These are phyloP conservation scores for Seira musarum DNA, from an alignment of 2,888 invertebrate genomes.

Conservation along the genomic window DNA sequence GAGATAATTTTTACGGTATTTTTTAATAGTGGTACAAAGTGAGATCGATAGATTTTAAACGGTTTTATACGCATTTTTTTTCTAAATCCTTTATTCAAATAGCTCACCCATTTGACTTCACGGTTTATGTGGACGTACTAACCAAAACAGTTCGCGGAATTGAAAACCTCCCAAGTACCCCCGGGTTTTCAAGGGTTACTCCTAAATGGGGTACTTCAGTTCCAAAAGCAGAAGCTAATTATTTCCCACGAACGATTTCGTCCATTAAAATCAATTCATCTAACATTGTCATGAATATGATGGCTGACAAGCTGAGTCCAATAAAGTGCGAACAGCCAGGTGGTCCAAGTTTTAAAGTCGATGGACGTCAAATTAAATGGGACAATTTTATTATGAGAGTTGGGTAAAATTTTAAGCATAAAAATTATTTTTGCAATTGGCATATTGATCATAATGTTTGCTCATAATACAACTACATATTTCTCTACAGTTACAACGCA, in stretches of 20 bases:
- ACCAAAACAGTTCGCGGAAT: constrained; percentile 8
- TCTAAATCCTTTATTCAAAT: not conserved
- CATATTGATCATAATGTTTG: not conserved
- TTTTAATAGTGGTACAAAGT: too few species aligned
- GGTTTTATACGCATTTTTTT: not conserved
- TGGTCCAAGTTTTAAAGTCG: constrained; percentile 41
- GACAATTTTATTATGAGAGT: constrained; percentile 51
- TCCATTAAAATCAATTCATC: not conserved
- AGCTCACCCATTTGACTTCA: constrained; percentile 39
- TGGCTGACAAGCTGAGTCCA: not conserved
- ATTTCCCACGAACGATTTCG: not conserved
- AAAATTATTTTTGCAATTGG: not conserved
- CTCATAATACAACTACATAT: too few species aligned
- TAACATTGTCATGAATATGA: constrained; percentile 23
- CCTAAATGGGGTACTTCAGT: not conserved
- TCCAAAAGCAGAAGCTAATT: not conserved
- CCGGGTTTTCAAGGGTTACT: not conserved
- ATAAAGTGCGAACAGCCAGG: constrained; percentile 25
- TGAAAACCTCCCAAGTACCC: constrained; percentile 15
- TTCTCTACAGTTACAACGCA: constrained; percentile 27
- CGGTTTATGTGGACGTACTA: constrained; percentile 20
- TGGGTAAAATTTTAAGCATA: constrained; percentile 16
- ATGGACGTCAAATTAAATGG: constrained; percentile 53
- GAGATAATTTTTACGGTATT: constrained; percentile 28
- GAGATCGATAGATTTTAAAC: too few species aligned